Percentiles rank a stretch among this genome's conserved stretches.
phyloP scores from a whole-genome alignment of 2,888 invertebrate genomes.

The Sussaba pulchella region DNA sequence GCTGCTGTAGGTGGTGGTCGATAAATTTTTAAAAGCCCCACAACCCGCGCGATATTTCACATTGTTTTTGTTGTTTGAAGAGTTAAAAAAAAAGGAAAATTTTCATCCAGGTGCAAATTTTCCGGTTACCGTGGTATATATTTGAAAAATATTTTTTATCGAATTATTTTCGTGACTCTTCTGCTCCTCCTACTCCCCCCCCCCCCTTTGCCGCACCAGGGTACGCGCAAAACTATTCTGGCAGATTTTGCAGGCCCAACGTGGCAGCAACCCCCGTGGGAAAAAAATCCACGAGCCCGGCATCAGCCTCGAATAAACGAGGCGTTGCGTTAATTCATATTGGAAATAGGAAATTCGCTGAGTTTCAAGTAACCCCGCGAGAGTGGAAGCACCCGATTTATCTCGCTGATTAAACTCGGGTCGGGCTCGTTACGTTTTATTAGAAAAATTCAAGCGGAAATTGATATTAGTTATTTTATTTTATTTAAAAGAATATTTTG shows the following conservation, averaged over 20 bases:
- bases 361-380: no score
- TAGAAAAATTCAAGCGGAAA: no score
- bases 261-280: not conserved
- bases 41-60: slow-evolving; percentile 50
- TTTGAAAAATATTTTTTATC: slow-evolving; percentile 21
- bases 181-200: no score
- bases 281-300: not conserved
- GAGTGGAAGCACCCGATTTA: no score
- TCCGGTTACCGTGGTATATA: slow-evolving; percentile 19
- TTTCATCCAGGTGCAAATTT: slow-evolving; percentile 7
- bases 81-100: not conserved
- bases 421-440: no score
- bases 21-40: slow-evolving; percentile 61
- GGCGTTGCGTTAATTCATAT: slow-evolving; percentile 9
- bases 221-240: no score
- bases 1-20: slow-evolving; percentile 47
- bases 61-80: not conserved
- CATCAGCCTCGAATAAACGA: not conserved
- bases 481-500: no score
- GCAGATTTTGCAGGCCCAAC: no score
- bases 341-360: slow-evolving; percentile 27
- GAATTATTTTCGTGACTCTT: no score
- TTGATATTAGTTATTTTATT: no score
- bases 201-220: no score
- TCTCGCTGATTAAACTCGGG: no score